Conservation (phyloP, 1,140 invertebrate species). For the Bombus huntii region DNA sequence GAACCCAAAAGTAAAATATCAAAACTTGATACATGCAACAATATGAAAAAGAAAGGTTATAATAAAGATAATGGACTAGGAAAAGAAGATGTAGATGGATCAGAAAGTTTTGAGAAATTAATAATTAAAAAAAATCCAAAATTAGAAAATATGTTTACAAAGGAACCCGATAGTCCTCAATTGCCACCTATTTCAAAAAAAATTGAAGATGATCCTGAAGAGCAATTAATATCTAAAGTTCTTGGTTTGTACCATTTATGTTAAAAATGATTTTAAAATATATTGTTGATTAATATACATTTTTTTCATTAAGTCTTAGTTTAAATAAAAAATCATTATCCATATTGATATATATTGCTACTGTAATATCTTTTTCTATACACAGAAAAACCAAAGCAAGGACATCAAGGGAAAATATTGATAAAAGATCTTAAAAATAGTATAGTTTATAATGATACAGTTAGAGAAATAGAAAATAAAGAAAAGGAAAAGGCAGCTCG, state of each 20-base stretch:
- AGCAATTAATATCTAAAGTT: constrained; percentile 78
- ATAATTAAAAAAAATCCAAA: constrained; percentile 55
- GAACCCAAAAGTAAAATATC: constrained; percentile 60
- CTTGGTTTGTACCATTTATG: constrained; percentile 75
- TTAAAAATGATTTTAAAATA: constrained; percentile 8
- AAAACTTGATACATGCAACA: constrained; percentile 19
- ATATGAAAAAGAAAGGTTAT: constrained; percentile 57
- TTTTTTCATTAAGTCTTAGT: background rate
- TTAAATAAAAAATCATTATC: constrained; percentile 35
- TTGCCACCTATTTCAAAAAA: constrained; percentile 74
- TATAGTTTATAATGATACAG: constrained; percentile 86
- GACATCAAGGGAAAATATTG: constrained; percentile 80
- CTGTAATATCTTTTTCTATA: constrained; percentile 39
- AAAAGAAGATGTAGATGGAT: background rate
- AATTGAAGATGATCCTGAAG: constrained; percentile 72
- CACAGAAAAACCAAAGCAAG: constrained; percentile 77
- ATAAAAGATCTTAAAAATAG: constrained; percentile 88
- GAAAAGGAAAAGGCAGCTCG: constrained; percentile 85
- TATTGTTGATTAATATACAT: background rate
- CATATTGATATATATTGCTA: constrained; percentile 31
- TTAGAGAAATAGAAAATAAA: constrained; percentile 86
- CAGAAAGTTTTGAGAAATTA: constrained; percentile 47
- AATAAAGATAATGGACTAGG: constrained; percentile 53
- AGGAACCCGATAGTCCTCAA: constrained; percentile 58
- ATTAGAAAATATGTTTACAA: constrained; percentile 21